Evolutionary conservation across 1,140 invertebrate genomes (phyloP).

Genomic region (Gryon sp.): DNA sequence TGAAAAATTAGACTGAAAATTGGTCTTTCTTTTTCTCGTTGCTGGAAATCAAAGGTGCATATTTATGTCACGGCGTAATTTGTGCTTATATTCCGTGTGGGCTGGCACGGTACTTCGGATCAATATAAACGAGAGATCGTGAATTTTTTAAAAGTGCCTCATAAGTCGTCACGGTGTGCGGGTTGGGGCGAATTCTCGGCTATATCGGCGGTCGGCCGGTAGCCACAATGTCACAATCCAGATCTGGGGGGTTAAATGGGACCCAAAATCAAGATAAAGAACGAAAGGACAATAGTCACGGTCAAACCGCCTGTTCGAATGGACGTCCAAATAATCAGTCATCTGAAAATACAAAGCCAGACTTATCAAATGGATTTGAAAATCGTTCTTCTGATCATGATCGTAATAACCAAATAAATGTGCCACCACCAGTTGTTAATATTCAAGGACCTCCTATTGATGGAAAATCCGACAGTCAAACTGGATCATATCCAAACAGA

Average conservation of each 20-base stretch:
- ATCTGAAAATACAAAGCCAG: slow-evolving; percentile 64
- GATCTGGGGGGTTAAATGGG: slow-evolving; percentile 67
- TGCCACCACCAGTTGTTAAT: slow-evolving; percentile 34
- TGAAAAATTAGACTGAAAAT: slow-evolving; percentile 12
- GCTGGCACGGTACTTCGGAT: slow-evolving; percentile 3
- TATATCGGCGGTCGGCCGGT: slow-evolving; percentile 78
- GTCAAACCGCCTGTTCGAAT: slow-evolving; percentile 67
- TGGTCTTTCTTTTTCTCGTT: background rate
- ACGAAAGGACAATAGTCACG: slow-evolving; percentile 54
- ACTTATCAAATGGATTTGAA: slow-evolving; percentile 77
- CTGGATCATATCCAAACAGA: slow-evolving; percentile 58
- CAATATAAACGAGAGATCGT: slow-evolving; percentile 23
- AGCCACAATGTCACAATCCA: slow-evolving; percentile 76
- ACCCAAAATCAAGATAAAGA: slow-evolving; percentile 62
- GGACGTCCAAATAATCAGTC: slow-evolving; percentile 63
- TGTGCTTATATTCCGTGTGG: slow-evolving; percentile 12
- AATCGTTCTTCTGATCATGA: slow-evolving; percentile 70
- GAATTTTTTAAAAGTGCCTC: slow-evolving; percentile 59
- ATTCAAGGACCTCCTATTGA: slow-evolving; percentile 45
- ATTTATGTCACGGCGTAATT: slow-evolving; percentile 55
- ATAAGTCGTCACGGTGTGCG: slow-evolving; percentile 77
- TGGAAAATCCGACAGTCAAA: slow-evolving; percentile 18
- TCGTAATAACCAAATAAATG: slow-evolving; percentile 22
- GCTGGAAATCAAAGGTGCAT: background rate
- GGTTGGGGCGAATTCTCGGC: slow-evolving; percentile 78